Evolutionary conservation across 2,113 vertebrate species (phyloP).

Genomic region (Tenrec ecaudatus): DNA sequence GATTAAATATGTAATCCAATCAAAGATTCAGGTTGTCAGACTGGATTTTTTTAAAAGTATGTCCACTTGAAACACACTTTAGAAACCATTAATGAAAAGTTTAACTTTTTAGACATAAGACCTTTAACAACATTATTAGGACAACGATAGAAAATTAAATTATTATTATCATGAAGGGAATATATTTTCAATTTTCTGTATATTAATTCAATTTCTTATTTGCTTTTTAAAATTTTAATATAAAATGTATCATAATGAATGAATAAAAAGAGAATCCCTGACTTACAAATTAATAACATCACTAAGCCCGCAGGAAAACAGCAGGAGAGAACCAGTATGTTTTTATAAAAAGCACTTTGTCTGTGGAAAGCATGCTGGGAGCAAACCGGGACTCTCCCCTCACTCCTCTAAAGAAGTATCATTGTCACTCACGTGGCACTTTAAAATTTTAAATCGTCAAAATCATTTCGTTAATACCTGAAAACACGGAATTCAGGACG

Average conservation of each 20-base stretch:
- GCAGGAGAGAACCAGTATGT: background rate
- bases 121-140: background rate
- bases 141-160: background rate
- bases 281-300: background rate
- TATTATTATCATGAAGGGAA: background rate
- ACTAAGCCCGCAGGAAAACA: background rate
- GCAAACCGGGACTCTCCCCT: background rate
- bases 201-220: background rate
- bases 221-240: background rate
- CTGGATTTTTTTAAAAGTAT: background rate
- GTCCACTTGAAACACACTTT: background rate
- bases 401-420: background rate
- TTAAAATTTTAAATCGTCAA: conserved; percentile 23
- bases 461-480: background rate
- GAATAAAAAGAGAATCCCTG: background rate
- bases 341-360: conserved; percentile 14
- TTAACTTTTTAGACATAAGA: background rate
- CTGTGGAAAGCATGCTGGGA: background rate
- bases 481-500: background rate
- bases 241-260: conserved; percentile 30
- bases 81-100: background rate
- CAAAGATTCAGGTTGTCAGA: background rate
- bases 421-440: background rate
- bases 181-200: background rate
- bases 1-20: background rate